Conservation (phyloP, 2,888 invertebrate species). For the Pseudanteris insignis region DNA sequence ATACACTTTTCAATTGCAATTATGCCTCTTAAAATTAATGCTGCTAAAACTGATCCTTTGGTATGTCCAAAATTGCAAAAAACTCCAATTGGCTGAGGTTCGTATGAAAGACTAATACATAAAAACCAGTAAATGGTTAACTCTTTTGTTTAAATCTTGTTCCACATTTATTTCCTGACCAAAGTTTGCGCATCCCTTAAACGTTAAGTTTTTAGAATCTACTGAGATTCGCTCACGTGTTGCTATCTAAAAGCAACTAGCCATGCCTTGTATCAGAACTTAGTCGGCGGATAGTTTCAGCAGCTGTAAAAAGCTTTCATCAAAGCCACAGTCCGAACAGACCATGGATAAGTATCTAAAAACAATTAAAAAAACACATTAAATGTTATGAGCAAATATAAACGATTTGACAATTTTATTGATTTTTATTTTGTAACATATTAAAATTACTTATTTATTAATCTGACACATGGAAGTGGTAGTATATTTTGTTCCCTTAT, state of each 20-base stretch:
- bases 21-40: too few relatives aligned
- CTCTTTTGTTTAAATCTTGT: too few relatives aligned
- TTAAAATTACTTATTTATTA: conserved; percentile 4
- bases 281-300: conserved; percentile 1
- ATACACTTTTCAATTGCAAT: too few relatives aligned
- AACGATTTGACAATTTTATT: not conserved
- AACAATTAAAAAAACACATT: conserved; percentile 2
- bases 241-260: not conserved
- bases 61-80: too few relatives aligned
- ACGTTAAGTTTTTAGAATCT: too few relatives aligned
- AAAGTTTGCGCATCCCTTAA: too few relatives aligned
- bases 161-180: too few relatives aligned
- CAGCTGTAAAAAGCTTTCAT: conserved; percentile 1
- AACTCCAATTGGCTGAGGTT: too few relatives aligned
- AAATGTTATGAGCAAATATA: not conserved
- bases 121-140: too few relatives aligned
- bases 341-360: conserved; percentile 3
- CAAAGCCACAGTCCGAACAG: too few relatives aligned
- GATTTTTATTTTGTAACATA: conserved; percentile 1
- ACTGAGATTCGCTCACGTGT: conserved; percentile 1
- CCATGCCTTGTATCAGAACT: conserved; percentile 3
- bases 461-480: conserved; percentile 5
- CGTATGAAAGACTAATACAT: too few relatives aligned
- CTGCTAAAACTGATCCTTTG: too few relatives aligned
- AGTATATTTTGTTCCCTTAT: conserved; percentile 2